Percentiles rank a stretch among this genome's conserved stretches.
Evolutionary conservation across 1,140 invertebrate species (phyloP).

Genomic region (Drosophila watanabei): DNA sequence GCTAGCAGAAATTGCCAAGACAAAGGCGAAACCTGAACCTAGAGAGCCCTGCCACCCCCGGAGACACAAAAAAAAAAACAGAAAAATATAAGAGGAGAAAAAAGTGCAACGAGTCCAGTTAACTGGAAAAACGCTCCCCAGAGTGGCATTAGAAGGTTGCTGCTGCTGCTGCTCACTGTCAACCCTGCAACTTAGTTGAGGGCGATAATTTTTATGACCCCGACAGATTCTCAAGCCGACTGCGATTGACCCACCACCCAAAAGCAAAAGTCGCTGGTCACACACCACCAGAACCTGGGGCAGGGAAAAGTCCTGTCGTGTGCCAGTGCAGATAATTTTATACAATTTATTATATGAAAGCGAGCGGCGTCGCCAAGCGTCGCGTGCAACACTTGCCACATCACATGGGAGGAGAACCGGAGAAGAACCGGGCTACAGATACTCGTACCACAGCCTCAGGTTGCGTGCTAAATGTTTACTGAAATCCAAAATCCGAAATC

Average conservation of each 20-base stretch:
- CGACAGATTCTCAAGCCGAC: constrained; percentile 70
- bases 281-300: constrained; percentile 26
- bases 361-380: constrained; percentile 59
- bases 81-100: constrained; percentile 12
- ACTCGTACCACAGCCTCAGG: constrained; percentile 44
- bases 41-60: constrained; percentile 58
- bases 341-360: constrained; percentile 79
- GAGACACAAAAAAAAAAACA: constrained; percentile 3
- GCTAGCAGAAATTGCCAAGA: constrained; percentile 64
- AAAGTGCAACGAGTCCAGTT: constrained; percentile 64
- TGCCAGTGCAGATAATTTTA: constrained; percentile 80
- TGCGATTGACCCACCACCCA: constrained; percentile 76
- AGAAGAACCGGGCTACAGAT: constrained; percentile 39
- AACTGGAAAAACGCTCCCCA: constrained; percentile 76
- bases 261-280: constrained; percentile 43
- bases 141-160: constrained; percentile 75
- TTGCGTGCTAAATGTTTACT: constrained; percentile 80
- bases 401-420: constrained; percentile 36
- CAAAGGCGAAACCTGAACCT: constrained; percentile 34
- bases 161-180: constrained; percentile 33
- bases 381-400: constrained; percentile 83
- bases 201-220: constrained; percentile 83
- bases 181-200: constrained; percentile 64
- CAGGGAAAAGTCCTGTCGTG: constrained; percentile 55
- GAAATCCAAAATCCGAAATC: constrained; percentile 41